Conservation (phyloP, 2,113 vertebrate species). For the Malurus alboscapulatus region DNA sequence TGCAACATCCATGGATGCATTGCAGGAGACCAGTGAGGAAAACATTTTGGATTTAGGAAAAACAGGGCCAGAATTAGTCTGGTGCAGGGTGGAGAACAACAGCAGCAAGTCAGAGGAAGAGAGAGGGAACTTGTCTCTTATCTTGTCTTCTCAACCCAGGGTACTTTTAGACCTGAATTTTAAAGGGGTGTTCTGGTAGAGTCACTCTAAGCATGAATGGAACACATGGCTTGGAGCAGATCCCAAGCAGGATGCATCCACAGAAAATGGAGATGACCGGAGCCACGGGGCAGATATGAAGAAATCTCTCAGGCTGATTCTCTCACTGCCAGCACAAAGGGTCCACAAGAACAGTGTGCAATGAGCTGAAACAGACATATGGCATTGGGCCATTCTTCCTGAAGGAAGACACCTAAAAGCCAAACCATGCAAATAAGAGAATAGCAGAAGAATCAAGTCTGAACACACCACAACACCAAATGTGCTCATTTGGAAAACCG, state of each 20-base stretch:
- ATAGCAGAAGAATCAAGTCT: background rate
- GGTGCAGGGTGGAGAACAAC: background rate
- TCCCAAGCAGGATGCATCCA: background rate
- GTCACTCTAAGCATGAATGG: background rate
- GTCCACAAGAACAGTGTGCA: background rate
- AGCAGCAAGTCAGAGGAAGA: background rate
- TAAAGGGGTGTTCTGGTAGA: background rate
- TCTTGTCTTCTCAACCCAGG: background rate
- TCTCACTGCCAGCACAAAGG: background rate
- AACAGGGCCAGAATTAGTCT: background rate
- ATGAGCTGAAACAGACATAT: background rate
- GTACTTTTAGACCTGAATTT: background rate
- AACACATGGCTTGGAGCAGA: background rate
- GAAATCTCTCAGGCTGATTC: background rate
- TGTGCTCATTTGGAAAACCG: background rate
- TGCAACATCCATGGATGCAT: background rate
- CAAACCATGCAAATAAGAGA: background rate
- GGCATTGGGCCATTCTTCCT: background rate
- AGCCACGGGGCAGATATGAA: background rate
- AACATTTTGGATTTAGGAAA: background rate
- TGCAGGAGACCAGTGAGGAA: background rate
- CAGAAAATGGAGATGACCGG: background rate
- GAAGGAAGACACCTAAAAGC: background rate
- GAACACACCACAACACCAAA: background rate
- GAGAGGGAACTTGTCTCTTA: background rate